Evolutionary conservation across 1,140 invertebrate genomes (phyloP).

Genomic region (Augochlora pura): DNA sequence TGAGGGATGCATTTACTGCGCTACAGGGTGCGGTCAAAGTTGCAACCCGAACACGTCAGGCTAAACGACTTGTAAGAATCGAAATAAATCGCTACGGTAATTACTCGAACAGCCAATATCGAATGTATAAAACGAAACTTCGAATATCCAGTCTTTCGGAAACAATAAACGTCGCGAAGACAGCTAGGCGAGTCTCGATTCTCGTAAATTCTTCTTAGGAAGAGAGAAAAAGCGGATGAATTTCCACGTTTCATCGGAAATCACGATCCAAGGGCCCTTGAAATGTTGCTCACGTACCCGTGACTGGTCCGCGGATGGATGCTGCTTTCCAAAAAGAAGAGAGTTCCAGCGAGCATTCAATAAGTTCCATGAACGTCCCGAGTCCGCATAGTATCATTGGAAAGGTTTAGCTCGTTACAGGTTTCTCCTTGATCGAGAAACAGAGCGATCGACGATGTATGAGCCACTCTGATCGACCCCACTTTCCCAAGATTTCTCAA

Average conservation of each 20-base stretch:
- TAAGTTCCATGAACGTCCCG: constrained; percentile 10
- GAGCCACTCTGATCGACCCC: too few relatives aligned
- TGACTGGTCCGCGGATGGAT: not conserved
- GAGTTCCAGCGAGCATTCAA: constrained; percentile 32
- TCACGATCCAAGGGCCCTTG: not conserved
- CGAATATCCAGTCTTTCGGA: too few relatives aligned
- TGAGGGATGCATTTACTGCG: not conserved
- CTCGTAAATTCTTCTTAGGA: not conserved
- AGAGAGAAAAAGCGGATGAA: constrained; percentile 8
- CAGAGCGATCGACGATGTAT: not conserved
- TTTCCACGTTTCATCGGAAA: not conserved
- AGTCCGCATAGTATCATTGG: not conserved
- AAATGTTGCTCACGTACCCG: constrained; percentile 34
- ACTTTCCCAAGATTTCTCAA: too few relatives aligned
- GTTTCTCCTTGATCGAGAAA: not conserved
- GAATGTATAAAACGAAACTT: too few relatives aligned
- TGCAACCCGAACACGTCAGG: not conserved
- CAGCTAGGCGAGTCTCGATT: not conserved
- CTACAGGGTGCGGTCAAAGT: not conserved
- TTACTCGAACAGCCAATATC: too few relatives aligned
- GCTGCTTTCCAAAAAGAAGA: not conserved
- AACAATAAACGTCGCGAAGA: too few relatives aligned
- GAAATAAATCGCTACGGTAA: too few relatives aligned
- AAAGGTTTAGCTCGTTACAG: constrained; percentile 10
- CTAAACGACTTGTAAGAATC: too few relatives aligned